Base-by-base conservation (phyloP, 2,888 invertebrate genomes). In the Amiota minor region DNA sequence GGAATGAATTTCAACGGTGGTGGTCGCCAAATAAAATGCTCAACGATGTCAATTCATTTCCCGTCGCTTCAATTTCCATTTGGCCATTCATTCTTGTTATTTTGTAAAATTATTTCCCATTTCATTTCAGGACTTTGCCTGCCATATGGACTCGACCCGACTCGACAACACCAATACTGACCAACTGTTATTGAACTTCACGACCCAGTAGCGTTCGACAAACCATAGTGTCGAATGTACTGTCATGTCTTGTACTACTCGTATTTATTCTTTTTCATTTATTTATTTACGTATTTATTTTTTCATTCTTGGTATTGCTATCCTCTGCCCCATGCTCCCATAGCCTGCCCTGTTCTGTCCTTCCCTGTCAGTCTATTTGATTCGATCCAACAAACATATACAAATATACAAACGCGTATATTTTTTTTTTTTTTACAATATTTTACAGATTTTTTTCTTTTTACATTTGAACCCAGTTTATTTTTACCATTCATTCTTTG, bases 11-110 rank as follows among this genome's bases (percentile, higher is more conserved):
- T 20, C 45, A 23, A 35, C 6, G 35, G 45, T 62, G 12, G 23
- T 35, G 62, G 62, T 62, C 62, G 18, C 62, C 12, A 62, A 62
- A 62, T 62, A 16, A 62, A 62, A 62, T 62, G 62, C 45, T 35
- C 62, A 14, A 45, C 62, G 14, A 62, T 62, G 62, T 45, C 62
- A 45, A 35, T 62, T 62, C 35, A 23, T 18, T 59, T 59, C n/a
- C 11, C 12, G 11, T 20, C 59, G 18, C 20, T 59, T 59, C 18
- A 12, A 20, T 20, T 11, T 59, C 12, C 53, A 50, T n/a, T n/a
- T n/a, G 9, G 2, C 53, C 53, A 10, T 35, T 35, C 53, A 50
- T 35, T 35, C 9, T n/a, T n/a, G n/a, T n/a, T 18, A 18, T n/a
- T 62, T 12, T 62, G 45, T 62, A 62, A 62, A 62, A 62, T 62